phyloP scores from a whole-genome alignment of 2,888 invertebrate genomes.

The Nemurella pictetii region DNA sequence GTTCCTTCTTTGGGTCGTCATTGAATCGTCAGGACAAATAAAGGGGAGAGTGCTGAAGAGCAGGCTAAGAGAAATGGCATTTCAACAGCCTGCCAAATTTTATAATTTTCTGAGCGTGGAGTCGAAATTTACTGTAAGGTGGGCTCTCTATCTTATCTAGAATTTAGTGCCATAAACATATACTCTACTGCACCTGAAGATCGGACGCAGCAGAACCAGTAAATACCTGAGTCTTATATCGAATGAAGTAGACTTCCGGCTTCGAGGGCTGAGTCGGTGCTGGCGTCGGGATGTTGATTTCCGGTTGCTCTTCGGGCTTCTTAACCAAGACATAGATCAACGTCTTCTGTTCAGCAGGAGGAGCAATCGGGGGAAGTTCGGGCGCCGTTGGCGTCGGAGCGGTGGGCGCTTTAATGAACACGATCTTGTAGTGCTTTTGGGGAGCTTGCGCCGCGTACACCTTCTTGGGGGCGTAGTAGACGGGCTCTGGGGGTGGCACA shows the following conservation, averaged over 20 bases:
- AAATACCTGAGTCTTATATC: constrained; percentile 80
- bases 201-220: background rate
- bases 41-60: no score
- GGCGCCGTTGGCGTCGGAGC: constrained; percentile 57
- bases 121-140: no score
- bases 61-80: no score
- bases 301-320: constrained; percentile 84
- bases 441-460: constrained; percentile 55
- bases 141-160: no score
- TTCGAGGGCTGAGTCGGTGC: constrained; percentile 85
- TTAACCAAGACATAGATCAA: constrained; percentile 85
- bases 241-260: constrained; percentile 88
- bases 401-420: constrained; percentile 74
- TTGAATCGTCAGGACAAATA: no score
- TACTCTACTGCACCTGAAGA: background rate
- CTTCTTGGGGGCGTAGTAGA: constrained; percentile 64
- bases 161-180: background rate
- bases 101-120: no score
- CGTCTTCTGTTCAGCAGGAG: constrained; percentile 88
- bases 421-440: constrained; percentile 83
- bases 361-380: constrained; percentile 61
- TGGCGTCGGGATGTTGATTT: constrained; percentile 75
- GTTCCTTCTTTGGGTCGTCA: no score
- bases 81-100: no score
- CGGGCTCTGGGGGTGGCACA: constrained; percentile 81